Conservation (phyloP, 2,888 invertebrate genomes). For the Macrostomum cliftonense region DNA sequence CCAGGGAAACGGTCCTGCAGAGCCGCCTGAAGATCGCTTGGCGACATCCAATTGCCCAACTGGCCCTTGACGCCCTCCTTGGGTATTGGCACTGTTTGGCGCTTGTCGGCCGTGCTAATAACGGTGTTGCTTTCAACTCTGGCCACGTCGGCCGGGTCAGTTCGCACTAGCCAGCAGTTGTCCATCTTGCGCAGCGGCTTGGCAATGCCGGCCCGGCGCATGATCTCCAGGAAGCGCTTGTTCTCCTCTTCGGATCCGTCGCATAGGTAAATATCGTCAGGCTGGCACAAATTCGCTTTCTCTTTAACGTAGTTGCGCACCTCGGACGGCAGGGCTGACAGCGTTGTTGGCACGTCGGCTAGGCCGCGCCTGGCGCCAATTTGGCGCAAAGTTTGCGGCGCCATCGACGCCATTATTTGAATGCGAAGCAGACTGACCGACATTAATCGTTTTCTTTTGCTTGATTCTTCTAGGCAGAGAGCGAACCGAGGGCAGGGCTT, state of each 20-base stretch:
- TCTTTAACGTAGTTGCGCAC: slow-evolving; percentile 7
- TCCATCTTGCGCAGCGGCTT: slow-evolving; percentile 6
- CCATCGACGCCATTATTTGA: no score
- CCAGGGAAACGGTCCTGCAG: slow-evolving; percentile 16
- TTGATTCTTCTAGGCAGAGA: no score
- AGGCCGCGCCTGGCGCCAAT: no score
- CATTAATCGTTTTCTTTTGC: no score
- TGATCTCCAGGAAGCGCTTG: slow-evolving; percentile 31
- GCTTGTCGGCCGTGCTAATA: slow-evolving; percentile 16
- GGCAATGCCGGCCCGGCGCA: slow-evolving; percentile 38
- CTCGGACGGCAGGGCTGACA: not conserved
- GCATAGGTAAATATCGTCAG: slow-evolving; percentile 22
- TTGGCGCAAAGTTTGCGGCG: no score
- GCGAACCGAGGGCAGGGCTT: no score
- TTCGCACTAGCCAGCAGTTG: slow-evolving; percentile 16
- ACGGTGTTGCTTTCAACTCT: slow-evolving; percentile 21
- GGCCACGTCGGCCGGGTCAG: slow-evolving; percentile 21
- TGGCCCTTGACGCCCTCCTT: slow-evolving; percentile 15
- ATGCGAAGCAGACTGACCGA: no score
- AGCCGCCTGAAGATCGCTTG: slow-evolving; percentile 13
- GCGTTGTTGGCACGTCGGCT: no score
- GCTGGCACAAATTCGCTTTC: slow-evolving; percentile 22
- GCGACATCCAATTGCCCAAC: slow-evolving; percentile 19
- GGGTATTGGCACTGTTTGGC: slow-evolving; percentile 14
- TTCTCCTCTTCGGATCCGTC: slow-evolving; percentile 32